Evolutionary conservation across 35 echinoderm and acorn worm species (phyloP), one percentile per base, ranked within the genome.

Genomic region (Ptychodera flava): DNA sequence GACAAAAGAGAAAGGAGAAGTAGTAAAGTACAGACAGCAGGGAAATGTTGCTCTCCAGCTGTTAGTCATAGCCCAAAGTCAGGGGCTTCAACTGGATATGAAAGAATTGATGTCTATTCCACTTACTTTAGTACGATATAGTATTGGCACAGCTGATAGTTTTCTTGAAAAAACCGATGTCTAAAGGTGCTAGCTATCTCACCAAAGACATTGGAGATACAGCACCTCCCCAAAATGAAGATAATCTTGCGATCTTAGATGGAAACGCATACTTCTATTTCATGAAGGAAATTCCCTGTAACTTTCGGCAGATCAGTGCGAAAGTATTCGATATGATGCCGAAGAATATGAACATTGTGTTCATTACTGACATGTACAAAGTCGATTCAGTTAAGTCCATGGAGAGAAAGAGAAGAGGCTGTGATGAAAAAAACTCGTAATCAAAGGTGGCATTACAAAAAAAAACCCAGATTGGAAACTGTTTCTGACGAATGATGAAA

Each of bases 401-500:
- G 31, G 85, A 79, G 78, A 87, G 85, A 87, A 45, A 78, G 76
- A 87, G 85, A n/a, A 78, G 85, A 78, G 77, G 85, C 14, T 78
- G 85, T 76, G 32, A 30, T 79, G 85, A 87, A 76, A n/a, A n/a
- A 87, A 78, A 35, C 52, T 87, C 76, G 78, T 87, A 22, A 78
- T 87, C 28, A 78, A 31, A 78, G 85, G 90, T 30, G 31, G 16
- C 10, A 86, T 16, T 2, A 86, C 83, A 16, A 1, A 34, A 31
- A 78, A 86, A 16, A 84, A 84, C 29, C 35, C 30, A 80, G 79
- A 82, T 76, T 91, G 36, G 37, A 80, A 80, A 38, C 22, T 35
- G 27, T 87, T 91, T 64, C 79, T 91, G 15, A 14, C 79, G 16
- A 91, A 91, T 77, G 90, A 87, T 83, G 85, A 81, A 34, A 91